Evolutionary conservation across 2,113 vertebrate genomes (phyloP).

Genomic region (Epinephelus cyanopodus): DNA sequence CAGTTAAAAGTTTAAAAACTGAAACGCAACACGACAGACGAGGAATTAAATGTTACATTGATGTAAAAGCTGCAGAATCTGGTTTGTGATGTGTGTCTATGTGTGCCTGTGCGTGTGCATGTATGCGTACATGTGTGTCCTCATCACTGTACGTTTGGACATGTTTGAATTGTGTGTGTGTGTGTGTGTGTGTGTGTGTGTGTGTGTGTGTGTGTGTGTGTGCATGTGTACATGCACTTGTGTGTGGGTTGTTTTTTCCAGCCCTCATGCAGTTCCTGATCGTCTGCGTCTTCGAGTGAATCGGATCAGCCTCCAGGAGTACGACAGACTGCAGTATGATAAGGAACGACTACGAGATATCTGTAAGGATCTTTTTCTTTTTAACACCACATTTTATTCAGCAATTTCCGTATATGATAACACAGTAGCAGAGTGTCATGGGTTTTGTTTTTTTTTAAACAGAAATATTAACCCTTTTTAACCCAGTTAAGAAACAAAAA

Average conservation of each 20-base stretch:
- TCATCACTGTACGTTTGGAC: constrained; percentile 11
- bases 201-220: constrained; percentile 20
- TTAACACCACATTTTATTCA: too few species aligned
- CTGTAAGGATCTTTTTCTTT: constrained; percentile 85
- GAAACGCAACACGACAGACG: not conserved
- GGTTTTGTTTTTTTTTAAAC: too few species aligned
- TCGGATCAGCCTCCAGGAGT: constrained; percentile 94
- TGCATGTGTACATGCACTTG: not conserved
- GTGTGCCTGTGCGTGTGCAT: constrained; percentile 26
- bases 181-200: constrained; percentile 15
- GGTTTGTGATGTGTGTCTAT: constrained; percentile 22
- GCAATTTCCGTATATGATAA: too few species aligned
- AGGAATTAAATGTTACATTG: constrained; percentile 1
- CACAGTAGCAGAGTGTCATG: too few species aligned
- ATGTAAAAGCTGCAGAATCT: constrained; percentile 4
- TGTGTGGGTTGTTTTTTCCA: constrained; percentile 65
- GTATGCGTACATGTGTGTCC: constrained; percentile 27
- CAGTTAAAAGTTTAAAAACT: not conserved
- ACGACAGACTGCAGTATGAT: constrained; percentile 95
- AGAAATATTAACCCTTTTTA: too few species aligned
- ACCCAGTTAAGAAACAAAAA: too few species aligned
- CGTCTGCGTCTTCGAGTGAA: constrained; percentile 96
- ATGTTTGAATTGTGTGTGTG: constrained; percentile 35
- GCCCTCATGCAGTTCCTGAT: constrained; percentile 94
- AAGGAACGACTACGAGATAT: constrained; percentile 96